Evolutionary conservation across 2,113 vertebrate species (phyloP).

Genomic region (Sceloporus undulatus): DNA sequence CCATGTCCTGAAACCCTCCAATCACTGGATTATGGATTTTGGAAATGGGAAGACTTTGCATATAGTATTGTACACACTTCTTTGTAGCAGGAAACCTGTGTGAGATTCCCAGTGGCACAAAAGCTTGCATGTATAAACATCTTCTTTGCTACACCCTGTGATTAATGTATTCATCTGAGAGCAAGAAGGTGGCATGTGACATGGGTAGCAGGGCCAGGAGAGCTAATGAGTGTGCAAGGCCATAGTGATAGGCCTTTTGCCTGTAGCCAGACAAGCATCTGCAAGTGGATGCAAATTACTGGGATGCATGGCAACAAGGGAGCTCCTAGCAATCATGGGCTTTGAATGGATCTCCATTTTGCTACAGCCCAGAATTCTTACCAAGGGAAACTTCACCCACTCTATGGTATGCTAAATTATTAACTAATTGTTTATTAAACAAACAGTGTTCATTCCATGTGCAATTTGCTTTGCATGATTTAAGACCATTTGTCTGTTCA

Average conservation of each 20-base stretch:
- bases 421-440: background rate
- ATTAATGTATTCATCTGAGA: background rate
- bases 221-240: background rate
- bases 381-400: background rate
- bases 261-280: background rate
- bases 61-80: background rate
- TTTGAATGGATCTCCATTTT: background rate
- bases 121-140: background rate
- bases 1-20: background rate
- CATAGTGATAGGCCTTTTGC: background rate
- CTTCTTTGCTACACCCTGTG: background rate
- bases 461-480: background rate
- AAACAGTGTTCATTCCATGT: fast-evolving
- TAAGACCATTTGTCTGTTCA: constrained; percentile 10
- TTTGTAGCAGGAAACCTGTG: too few species aligned
- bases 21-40: background rate
- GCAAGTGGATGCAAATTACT: background rate
- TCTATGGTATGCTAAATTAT: fast-evolving
- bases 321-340: fast-evolving
- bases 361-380: constrained; percentile 1
- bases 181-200: too few species aligned
- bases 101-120: background rate
- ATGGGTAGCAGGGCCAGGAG: background rate
- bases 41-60: background rate
- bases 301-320: background rate